phyloP scores from a whole-genome alignment of 2,888 invertebrate species.

The Trimorus sp. region DNA sequence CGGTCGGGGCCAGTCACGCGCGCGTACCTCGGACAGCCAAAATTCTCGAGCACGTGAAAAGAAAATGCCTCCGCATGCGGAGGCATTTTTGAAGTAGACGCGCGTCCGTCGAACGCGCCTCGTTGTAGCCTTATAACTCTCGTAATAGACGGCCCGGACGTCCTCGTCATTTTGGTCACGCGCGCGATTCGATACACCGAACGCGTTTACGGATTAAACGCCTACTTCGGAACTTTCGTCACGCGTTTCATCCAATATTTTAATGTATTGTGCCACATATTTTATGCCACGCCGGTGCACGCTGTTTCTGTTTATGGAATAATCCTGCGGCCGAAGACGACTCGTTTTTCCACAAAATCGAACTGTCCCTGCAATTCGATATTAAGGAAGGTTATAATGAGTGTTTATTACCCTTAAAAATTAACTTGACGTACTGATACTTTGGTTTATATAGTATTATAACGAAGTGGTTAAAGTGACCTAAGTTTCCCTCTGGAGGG shows the following conservation, averaged over 20 bases:
- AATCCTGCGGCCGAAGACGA: conserved; percentile 6
- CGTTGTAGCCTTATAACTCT: conserved; percentile 54
- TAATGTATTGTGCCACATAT: conserved; percentile 59
- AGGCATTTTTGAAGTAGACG: conserved; percentile 56
- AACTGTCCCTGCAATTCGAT: too few relatives aligned
- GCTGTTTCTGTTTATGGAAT: conserved; percentile 42
- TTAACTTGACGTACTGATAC: too few relatives aligned
- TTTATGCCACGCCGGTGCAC: conserved; percentile 24
- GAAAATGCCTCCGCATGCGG: conserved; percentile 37
- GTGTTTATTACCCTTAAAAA: too few relatives aligned
- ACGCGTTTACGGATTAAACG: conserved; percentile 71
- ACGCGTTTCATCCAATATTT: conserved; percentile 63
- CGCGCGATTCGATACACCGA: conserved; percentile 71
- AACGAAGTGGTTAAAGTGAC: too few relatives aligned
- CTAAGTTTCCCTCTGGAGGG: too few relatives aligned
- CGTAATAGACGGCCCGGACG: conserved; percentile 54
- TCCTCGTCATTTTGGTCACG: conserved; percentile 75
- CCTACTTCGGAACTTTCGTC: conserved; percentile 62
- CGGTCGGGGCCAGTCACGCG: conserved; percentile 69
- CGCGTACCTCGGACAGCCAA: conserved; percentile 68
- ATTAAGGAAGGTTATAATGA: too few relatives aligned
- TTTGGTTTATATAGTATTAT: too few relatives aligned
- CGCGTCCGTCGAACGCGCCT: conserved; percentile 51
- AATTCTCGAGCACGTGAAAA: conserved; percentile 58
- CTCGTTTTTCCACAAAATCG: background rate